Evolutionary conservation across 2,113 vertebrate species (phyloP), one percentile per base, ranked within the genome.

Genomic region (Caloenas nicobarica): DNA sequence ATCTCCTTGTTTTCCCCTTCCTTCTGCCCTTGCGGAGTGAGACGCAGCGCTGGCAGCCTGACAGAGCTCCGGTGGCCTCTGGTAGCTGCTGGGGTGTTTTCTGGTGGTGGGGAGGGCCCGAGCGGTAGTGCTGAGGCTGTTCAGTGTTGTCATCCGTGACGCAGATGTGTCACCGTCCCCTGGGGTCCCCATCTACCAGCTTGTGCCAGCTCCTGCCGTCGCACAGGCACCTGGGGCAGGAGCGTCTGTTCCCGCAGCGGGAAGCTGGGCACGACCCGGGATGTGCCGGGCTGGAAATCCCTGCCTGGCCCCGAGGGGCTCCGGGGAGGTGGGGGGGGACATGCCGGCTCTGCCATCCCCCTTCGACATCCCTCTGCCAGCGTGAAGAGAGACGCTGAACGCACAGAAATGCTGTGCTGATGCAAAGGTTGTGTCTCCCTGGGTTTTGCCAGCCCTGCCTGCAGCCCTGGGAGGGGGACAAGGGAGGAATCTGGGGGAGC

Each of bases 161-260:
- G 68, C 80, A 61, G 74, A 73, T 4, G 62, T 96, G 93, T 81
- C 86, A 51, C 76, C 40, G 2, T 77, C 91, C 89, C 71, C 80
- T 6, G 31, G 80, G 86, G 86, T 64, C 86, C 62, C 86, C 17
- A 0, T 53, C 5, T 12, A 34, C 13, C 69, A 38, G 73, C 91
- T 61, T 33, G 89, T 42, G 91, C 93, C 91, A 65, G 86, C 76
- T 71, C 79, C 93, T 65, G 72, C 91, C 13, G 16, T 66, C 24
- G 6, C 5, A 8, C 78, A 21, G 80, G 86, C 57, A 72, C 92
- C 85, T 57, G 86, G 85, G 83, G 92, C 36, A 16, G 72, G 34
- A 92, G 88, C 77, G 2, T 90, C 91, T 95, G 94, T 66, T 83
- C 72, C 42, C 5, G 10, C 86, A 62, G 91, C 2, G 9, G 92